Conservation (phyloP, 2,113 vertebrate genomes). For the Recurvirostra avosetta region DNA sequence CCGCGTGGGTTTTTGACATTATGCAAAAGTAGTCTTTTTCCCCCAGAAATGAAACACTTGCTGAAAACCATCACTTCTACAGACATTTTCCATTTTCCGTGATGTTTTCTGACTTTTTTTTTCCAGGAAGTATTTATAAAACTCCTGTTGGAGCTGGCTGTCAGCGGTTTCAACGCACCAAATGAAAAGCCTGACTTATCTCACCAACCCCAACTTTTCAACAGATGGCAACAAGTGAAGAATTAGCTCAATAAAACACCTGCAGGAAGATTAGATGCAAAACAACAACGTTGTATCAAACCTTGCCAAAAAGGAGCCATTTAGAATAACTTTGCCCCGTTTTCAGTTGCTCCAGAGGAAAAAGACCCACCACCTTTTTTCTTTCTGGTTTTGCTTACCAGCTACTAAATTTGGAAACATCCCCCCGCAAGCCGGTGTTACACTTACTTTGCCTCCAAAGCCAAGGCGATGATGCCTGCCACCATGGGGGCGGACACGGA, state of each 20-base stretch:
- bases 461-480: constrained; percentile 78
- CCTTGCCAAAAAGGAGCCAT: background rate
- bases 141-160: background rate
- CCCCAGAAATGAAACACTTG: background rate
- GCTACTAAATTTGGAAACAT: background rate
- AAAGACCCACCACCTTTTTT: background rate
- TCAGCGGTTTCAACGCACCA: background rate
- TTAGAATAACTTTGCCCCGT: background rate
- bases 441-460: constrained; percentile 82
- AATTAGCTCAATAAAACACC: constrained; percentile 34
- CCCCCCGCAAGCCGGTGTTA: background rate
- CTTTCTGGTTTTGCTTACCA: background rate
- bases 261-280: background rate
- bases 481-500: constrained; percentile 82
- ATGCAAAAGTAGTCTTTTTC: background rate
- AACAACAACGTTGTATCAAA: background rate
- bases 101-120: background rate
- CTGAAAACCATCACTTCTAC: background rate
- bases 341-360: background rate
- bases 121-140: background rate
- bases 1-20: background rate
- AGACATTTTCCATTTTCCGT: background rate
- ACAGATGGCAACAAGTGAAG: background rate
- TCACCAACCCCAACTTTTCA: background rate
- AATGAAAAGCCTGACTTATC: background rate